These are phyloP conservation scores for Eurypyga helias DNA, from an alignment of 2,113 vertebrate genomes.

Conservation along the genomic window DNA sequence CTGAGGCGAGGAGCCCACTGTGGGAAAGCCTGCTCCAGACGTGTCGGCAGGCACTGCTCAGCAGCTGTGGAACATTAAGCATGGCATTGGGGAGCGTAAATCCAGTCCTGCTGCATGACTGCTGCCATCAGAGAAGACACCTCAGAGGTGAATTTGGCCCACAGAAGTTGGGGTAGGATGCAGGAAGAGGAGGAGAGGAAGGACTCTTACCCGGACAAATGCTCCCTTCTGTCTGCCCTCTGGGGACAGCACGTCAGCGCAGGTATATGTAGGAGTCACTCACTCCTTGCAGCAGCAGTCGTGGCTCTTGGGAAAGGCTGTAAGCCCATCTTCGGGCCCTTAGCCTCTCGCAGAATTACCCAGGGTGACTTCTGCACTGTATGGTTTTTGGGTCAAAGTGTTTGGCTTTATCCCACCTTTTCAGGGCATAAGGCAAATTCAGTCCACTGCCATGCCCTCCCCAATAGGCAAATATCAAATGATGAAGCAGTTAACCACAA, in stretches of 20 bases:
- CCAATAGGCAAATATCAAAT: not conserved
- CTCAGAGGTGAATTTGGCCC: not conserved
- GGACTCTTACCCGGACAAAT: accelerated
- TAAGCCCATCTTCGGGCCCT: not conserved
- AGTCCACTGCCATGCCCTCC: not conserved
- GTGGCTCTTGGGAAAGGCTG: not conserved
- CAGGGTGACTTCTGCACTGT: not conserved
- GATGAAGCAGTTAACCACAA: not conserved
- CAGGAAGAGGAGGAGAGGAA: not conserved
- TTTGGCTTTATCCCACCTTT: not conserved
- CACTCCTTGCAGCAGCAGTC: accelerated
- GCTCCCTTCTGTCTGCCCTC: accelerated
- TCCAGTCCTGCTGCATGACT: not conserved
- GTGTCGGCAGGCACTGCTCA: not conserved
- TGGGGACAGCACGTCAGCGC: accelerated
- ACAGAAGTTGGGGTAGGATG: too few relatives aligned
- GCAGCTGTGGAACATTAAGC: slow-evolving; percentile 50
- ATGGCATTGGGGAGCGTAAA: not conserved
- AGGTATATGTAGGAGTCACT: not conserved
- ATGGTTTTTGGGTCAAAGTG: accelerated
- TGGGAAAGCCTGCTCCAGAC: slow-evolving; percentile 8
- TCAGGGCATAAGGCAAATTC: not conserved
- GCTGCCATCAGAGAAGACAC: not conserved
- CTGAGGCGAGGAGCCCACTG: not conserved
- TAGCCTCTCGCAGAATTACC: not conserved